Evolutionary conservation across 2,113 vertebrate genomes (phyloP).

Genomic region (Sphaerodactylus townsendi): DNA sequence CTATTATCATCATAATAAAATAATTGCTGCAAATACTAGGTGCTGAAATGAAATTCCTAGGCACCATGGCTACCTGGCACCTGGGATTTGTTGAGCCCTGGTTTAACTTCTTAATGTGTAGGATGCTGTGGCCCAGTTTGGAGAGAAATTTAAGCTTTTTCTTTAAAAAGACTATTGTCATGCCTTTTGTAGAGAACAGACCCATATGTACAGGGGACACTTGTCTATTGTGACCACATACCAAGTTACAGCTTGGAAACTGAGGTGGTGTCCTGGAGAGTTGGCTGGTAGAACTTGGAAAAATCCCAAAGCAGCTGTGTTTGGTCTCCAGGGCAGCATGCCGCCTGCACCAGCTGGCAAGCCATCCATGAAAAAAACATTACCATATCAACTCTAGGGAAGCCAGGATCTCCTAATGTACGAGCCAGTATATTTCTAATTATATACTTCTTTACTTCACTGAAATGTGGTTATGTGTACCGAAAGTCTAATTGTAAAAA

Average conservation of each 20-base stretch:
- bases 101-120: no score
- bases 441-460: not conserved
- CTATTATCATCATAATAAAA: no score
- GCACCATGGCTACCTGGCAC: no score
- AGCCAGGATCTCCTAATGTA: not conserved
- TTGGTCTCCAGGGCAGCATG: not conserved
- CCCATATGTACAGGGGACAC: not conserved
- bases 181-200: not conserved
- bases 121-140: not conserved
- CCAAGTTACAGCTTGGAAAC: not conserved
- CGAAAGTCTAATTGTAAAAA: constrained; percentile 3
- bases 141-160: not conserved
- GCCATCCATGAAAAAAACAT: not conserved
- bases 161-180: not conserved
- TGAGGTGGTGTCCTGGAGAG: not conserved
- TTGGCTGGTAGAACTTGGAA: not conserved
- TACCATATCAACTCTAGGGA: not conserved
- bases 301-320: not conserved
- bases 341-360: not conserved
- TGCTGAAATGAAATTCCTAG: no score
- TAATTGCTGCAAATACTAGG: no score
- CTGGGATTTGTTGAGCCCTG: no score
- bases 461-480: not conserved
- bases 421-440: not conserved
- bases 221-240: not conserved